phyloP scores from a whole-genome alignment of 2,888 invertebrate genomes.

The Heteropelma amictum region DNA sequence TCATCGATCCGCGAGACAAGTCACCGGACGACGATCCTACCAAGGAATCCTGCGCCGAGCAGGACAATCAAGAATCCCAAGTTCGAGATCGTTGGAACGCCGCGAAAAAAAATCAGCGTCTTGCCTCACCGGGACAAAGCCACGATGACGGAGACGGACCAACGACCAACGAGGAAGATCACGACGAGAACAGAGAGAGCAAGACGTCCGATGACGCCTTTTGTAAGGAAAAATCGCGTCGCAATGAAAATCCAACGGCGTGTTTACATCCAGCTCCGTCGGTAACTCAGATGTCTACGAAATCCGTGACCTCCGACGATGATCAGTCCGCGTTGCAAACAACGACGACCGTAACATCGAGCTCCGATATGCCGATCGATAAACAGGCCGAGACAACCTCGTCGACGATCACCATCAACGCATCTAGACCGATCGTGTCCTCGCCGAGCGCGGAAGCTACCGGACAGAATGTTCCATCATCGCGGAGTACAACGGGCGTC shows the following conservation, averaged over 20 bases:
- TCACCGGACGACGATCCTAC: conserved; percentile 83
- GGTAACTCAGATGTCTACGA: conserved; percentile 61
- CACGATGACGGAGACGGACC: neutral
- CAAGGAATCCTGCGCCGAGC: conserved; percentile 69
- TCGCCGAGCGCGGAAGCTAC: conserved; percentile 58
- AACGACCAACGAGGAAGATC: neutral
- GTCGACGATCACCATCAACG: conserved; percentile 29
- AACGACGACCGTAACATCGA: conserved; percentile 61
- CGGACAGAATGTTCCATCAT: conserved; percentile 58
- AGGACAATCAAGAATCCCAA: conserved; percentile 63
- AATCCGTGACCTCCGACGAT: conserved; percentile 52
- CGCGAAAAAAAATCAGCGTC: conserved; percentile 1
- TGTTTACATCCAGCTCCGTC: conserved; percentile 72
- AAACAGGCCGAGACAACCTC: conserved; percentile 46
- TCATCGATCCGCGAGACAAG: conserved; percentile 81
- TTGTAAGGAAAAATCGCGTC: conserved; percentile 63
- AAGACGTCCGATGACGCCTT: conserved; percentile 50
- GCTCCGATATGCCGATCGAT: conserved; percentile 17
- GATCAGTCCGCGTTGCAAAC: neutral
- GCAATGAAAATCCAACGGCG: conserved; percentile 69
- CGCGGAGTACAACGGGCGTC: conserved; percentile 65
- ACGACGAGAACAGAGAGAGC: conserved; percentile 51
- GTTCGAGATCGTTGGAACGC: conserved; percentile 62
- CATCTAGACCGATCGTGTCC: conserved; percentile 54
- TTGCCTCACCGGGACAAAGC: conserved; percentile 1